Percentiles rank a stretch among this genome's conserved stretches.
phyloP scores from a whole-genome alignment of 2,113 vertebrate species.

The Oplegnathus fasciatus region DNA sequence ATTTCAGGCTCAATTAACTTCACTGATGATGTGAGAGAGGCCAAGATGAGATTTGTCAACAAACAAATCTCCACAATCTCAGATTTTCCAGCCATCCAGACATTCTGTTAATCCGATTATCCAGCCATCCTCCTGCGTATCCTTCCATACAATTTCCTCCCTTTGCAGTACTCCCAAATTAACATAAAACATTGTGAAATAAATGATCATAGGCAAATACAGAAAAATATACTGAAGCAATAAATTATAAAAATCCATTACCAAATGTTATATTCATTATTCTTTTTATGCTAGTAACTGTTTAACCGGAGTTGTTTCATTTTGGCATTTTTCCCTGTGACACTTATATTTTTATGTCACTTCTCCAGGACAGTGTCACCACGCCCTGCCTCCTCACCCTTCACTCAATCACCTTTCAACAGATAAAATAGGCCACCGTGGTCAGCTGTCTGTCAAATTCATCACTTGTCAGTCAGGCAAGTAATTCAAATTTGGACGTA shows the following conservation, averaged over 20 bases:
- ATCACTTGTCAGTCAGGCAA: background rate
- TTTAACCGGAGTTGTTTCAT: background rate
- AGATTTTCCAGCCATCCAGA: conserved; percentile 7
- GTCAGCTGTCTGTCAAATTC: conserved; percentile 1
- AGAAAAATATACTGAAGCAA: background rate
- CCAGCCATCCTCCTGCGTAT: background rate
- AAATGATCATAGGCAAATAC: background rate
- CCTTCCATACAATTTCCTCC: background rate
- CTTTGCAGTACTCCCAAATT: background rate
- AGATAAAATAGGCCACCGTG: background rate
- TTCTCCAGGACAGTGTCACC: background rate
- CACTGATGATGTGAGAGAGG: conserved; percentile 43
- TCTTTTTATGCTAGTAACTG: too few species aligned
- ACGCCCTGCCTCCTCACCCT: background rate
- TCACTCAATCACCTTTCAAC: conserved; percentile 5
- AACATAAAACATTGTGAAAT: background rate
- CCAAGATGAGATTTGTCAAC: conserved; percentile 36
- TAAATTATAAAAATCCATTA: background rate
- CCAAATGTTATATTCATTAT: background rate
- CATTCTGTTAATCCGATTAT: conserved; percentile 9
- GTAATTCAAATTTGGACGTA: background rate
- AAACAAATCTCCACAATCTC: conserved; percentile 37
- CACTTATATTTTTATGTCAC: background rate
- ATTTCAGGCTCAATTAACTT: conserved; percentile 72
- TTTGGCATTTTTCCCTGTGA: background rate